Evolutionary conservation across 1,140 invertebrate species (phyloP), one percentile per base, ranked within the genome.

Genomic region (Apis dorsata): DNA sequence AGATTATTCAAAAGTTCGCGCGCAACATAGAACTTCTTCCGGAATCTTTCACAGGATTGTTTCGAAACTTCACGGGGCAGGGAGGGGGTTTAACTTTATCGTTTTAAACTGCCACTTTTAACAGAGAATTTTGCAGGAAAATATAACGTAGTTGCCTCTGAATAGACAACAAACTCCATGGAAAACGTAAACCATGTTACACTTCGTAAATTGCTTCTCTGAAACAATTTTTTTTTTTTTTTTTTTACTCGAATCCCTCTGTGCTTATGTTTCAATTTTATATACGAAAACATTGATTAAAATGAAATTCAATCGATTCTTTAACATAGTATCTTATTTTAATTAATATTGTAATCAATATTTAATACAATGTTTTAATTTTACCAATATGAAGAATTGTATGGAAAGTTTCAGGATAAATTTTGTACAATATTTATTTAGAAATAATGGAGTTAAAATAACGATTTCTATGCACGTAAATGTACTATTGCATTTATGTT

Each of bases 1-100:
- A 51, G 75, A 55, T 66, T 55, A 77, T 77, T 77, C 60, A n/a
- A 55, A 77, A 66, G 34, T 77, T 66, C 15, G 11, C 62, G 75
- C 24, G 49, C 55, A 65, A 53, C n/a, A 21, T 17, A 9, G n/a
- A 17, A 44, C 17, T 66, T 66, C 51, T 44, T 55, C 28, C 49
- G 62, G 62, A 44, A 66, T 66, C 62, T 65, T 44, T 55, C 62
- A 21, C 7, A 24, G 17, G 74, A 62, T 19, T 51, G 49, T 76
- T 63, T 53, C 49, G 63, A 66, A 77, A 77, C 60, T 77, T 77
- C 62, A 13, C 34, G 34, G 34, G 34, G 34, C 17, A 24, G 21
- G 4, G 15, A 19, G 34, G 17, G 10, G 34, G 34, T 44, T 44
- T n/a, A 77, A 77, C 62, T 77, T 77, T 21, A 51, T 17, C 49